These are phyloP conservation scores for Alauda arvensis DNA, from an alignment of 2,797 vertebrate genomes.

Conservation along the genomic window DNA sequence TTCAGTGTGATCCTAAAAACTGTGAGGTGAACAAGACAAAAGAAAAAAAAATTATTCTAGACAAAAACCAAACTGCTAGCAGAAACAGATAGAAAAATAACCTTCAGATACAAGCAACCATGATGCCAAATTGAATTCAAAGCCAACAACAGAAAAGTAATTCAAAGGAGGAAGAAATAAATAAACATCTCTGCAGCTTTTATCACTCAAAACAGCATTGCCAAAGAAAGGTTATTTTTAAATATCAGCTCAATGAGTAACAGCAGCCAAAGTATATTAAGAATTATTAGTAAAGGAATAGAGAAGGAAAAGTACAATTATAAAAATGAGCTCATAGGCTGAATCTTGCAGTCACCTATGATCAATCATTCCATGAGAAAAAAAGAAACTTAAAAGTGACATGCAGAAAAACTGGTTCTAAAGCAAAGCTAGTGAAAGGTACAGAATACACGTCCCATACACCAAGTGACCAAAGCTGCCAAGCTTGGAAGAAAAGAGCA, in stretches of 20 bases:
- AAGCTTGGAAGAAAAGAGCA: neutral
- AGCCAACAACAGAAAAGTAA: neutral
- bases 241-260: neutral
- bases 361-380: neutral
- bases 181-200: neutral
- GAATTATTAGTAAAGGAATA: neutral
- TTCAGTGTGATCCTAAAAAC: neutral
- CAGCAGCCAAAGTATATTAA: neutral
- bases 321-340: neutral
- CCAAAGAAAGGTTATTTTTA: neutral
- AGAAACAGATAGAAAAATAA: neutral
- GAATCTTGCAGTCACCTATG: neutral
- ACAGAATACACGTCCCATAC: neutral
- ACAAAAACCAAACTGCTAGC: neutral
- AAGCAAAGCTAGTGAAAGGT: neutral
- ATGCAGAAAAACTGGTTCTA: neutral
- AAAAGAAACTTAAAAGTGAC: neutral
- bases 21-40: neutral
- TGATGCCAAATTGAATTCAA: neutral
- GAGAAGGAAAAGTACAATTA: neutral
- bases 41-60: neutral
- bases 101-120: neutral
- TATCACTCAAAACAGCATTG: neutral
- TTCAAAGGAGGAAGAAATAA: neutral
- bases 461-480: neutral